Conservation (phyloP, 2,888 invertebrate species). For the Melanostoma mellinum region DNA sequence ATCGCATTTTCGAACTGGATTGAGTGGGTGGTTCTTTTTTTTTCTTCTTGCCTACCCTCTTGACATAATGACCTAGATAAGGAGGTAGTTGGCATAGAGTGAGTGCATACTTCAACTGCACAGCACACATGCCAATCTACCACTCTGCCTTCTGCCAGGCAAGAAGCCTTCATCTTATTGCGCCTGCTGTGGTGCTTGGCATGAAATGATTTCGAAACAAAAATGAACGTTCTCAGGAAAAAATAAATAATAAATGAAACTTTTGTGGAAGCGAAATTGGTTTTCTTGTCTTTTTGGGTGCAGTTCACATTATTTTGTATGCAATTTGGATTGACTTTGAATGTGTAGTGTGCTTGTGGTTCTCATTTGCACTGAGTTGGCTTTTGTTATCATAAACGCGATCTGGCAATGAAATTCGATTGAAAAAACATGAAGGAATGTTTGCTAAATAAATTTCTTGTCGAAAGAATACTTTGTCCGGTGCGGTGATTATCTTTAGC, state of each 20-base stretch:
- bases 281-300: slow-evolving; percentile 6
- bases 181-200: slow-evolving; percentile 3
- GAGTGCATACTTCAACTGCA: slow-evolving; percentile 12
- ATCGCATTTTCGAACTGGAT: slow-evolving; percentile 20
- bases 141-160: not conserved
- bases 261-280: slow-evolving; percentile 7
- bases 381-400: slow-evolving; percentile 35
- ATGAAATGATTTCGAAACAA: slow-evolving; percentile 55
- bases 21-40: slow-evolving; percentile 2
- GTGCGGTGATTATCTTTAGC: too few species aligned
- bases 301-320: slow-evolving; percentile 52
- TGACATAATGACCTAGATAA: slow-evolving; percentile 66
- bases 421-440: not conserved
- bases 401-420: slow-evolving; percentile 24
- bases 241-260: slow-evolving; percentile 54
- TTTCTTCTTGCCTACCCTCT: slow-evolving; percentile 27
- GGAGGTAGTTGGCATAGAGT: slow-evolving; percentile 16
- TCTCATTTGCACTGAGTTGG: slow-evolving; percentile 32
- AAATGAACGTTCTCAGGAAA: slow-evolving; percentile 26
- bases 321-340: slow-evolving; percentile 35
- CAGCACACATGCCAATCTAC: not conserved
- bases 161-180: slow-evolving; percentile 10
- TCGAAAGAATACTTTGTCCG: too few species aligned
- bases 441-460: too few species aligned
- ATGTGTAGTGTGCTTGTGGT: slow-evolving; percentile 16